Evolutionary conservation across 2,888 invertebrate genomes (phyloP).

Genomic region (Alentia gelatinosa): DNA sequence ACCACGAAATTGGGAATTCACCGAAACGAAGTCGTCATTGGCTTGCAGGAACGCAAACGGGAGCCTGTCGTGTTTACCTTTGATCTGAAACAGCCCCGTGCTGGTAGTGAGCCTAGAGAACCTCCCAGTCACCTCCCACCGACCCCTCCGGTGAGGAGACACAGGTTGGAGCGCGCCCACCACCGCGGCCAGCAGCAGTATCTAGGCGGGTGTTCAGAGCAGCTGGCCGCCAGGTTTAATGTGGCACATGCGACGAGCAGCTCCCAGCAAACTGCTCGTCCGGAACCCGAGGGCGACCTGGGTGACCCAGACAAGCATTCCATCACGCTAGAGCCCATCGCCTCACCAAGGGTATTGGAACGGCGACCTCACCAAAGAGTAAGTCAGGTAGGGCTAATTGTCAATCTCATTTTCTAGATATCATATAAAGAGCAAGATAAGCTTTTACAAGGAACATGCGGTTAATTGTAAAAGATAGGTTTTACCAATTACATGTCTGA

Average conservation of each 20-base stretch:
- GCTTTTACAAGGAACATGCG: too few relatives aligned
- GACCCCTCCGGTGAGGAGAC: neutral
- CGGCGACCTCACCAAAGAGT: neutral
- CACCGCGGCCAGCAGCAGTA: neutral
- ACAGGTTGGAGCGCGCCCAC: conserved; percentile 13
- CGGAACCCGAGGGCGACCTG: neutral
- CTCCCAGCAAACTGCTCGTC: neutral
- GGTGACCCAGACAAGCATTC: neutral
- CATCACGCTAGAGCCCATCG: neutral
- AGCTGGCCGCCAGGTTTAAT: neutral
- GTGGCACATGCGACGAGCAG: neutral
- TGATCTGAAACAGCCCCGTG: neutral
- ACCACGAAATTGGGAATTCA: neutral
- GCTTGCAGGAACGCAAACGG: neutral
- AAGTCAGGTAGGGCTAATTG: neutral
- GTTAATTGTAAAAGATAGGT: too few relatives aligned
- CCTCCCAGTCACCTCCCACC: neutral
- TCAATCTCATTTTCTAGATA: too few relatives aligned
- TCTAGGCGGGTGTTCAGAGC: neutral
- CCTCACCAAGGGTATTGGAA: neutral
- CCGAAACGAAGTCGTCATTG: neutral
- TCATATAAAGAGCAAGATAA: too few relatives aligned
- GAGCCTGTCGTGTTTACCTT: conserved; percentile 54
- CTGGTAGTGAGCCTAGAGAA: conserved; percentile 24
- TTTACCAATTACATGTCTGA: too few relatives aligned